Conservation (phyloP, 1,140 invertebrate genomes). For the Leptinotarsa texana region DNA sequence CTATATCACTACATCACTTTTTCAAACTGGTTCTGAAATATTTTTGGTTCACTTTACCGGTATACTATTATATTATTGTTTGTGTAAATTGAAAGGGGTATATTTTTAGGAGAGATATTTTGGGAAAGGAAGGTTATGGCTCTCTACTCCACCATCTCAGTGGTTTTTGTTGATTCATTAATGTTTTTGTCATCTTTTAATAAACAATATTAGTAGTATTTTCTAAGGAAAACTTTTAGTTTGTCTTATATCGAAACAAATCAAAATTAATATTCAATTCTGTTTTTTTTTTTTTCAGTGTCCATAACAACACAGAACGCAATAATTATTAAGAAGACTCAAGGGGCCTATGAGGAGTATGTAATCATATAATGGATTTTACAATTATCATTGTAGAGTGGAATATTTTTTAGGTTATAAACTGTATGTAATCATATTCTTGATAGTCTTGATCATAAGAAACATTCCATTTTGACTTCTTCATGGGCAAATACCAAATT, state of each 20-base stretch:
- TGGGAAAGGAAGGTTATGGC: too few species aligned
- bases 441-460: background rate
- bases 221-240: too few species aligned
- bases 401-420: constrained; percentile 6
- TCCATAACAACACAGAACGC: constrained; percentile 53
- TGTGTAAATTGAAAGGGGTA: too few species aligned
- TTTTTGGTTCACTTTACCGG: too few species aligned
- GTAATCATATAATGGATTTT: background rate
- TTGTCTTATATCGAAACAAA: background rate
- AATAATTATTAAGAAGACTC: constrained; percentile 41
- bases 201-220: too few species aligned
- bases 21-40: too few species aligned
- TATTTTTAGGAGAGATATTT: too few species aligned
- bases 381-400: constrained; percentile 1
- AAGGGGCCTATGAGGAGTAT: background rate
- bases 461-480: background rate
- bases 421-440: background rate
- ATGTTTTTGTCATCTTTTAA: too few species aligned
- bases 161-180: too few species aligned
- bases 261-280: background rate
- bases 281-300: constrained; percentile 51
- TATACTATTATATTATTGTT: too few species aligned
- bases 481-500: background rate
- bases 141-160: too few species aligned
- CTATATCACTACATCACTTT: too few species aligned